Percentiles rank a stretch among this genome's conserved stretches.
phyloP scores from a whole-genome alignment of 2,113 vertebrate genomes.

The Eclectus roratus region DNA sequence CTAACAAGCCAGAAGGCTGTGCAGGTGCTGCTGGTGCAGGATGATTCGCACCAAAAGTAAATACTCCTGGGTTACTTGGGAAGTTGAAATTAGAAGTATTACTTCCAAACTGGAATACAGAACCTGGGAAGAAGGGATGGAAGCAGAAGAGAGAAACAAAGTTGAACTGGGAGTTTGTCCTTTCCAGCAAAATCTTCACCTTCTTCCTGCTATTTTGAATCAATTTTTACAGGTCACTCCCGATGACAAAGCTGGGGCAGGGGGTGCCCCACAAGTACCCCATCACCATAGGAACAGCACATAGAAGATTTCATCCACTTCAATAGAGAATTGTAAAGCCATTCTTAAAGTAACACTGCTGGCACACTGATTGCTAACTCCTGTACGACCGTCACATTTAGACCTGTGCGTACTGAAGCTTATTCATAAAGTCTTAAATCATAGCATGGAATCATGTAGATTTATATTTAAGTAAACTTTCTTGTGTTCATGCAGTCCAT shows the following conservation, averaged over 20 bases:
- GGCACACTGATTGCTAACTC: background rate
- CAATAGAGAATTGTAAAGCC: background rate
- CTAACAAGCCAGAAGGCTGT: slow-evolving; percentile 73
- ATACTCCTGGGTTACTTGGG: slow-evolving; percentile 77
- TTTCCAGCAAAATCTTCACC: background rate
- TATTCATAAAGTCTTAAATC: background rate
- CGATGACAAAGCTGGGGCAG: background rate
- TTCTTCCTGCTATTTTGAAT: background rate
- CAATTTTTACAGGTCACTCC: background rate
- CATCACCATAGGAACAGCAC: background rate
- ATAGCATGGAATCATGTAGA: background rate
- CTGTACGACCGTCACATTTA: background rate
- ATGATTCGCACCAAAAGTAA: slow-evolving; percentile 82
- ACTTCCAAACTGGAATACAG: slow-evolving; percentile 88
- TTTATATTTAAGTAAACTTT: background rate
- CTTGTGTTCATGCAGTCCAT: background rate
- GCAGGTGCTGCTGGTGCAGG: slow-evolving; percentile 70
- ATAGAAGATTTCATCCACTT: background rate
- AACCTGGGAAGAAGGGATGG: slow-evolving; percentile 52
- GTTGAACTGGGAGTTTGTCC: background rate
- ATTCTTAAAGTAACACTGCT: background rate
- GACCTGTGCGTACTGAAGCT: background rate
- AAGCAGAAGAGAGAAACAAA: background rate
- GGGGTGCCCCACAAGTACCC: background rate
- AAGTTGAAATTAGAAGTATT: slow-evolving; percentile 80